Evolutionary conservation across 2,888 invertebrate genomes (phyloP), one percentile per base, ranked within the genome.

Genomic region (Scaptomyza parva): DNA sequence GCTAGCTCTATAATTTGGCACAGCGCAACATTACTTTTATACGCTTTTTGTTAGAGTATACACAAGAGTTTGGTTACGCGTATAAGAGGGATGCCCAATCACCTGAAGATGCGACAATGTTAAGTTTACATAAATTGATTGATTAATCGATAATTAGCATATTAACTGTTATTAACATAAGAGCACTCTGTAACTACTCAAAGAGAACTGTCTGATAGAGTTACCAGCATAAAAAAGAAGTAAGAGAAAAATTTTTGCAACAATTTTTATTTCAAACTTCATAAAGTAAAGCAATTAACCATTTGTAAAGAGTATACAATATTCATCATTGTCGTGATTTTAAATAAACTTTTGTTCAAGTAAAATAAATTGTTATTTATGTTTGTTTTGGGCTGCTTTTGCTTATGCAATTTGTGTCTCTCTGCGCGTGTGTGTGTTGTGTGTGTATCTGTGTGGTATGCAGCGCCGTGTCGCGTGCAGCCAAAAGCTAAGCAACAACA

Each of bases 321-420:
- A 58, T 48, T 43, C 54, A 45, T 30, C 51, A 54, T 41, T 18
- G 2, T 14, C 3, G 24, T 30, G 2, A 20, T 11, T 8, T 0
- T 20, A 0, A 2, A 14, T n/a, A 52, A 30, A 37, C n/a, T 24
- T 24, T 9, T 14, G 12, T 48, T 26, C 55, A 28, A 18, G 18
- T 52, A 30, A 52, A 60, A 41, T 53, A 44, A 45, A 45, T 52
- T 60, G 26, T 14, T 20, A 24, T 60, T 61, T 48, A 44, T 22
- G 22, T 54, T 51, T 47, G n/a, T 59, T 63, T 65, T 51, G 39
- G 14, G 18, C n/a, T 33, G 28, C 18, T n/a, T 17, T 35, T 57
- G 58, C 81, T 86, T 84, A 83, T 86, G 86, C 70, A 82, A 82
- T 67, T 73, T 68, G 57, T 20, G 54, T 64, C 20, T 37, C 59